Conservation (phyloP, 1,140 invertebrate genomes). For the Hyposmocoma kahamanoa region DNA sequence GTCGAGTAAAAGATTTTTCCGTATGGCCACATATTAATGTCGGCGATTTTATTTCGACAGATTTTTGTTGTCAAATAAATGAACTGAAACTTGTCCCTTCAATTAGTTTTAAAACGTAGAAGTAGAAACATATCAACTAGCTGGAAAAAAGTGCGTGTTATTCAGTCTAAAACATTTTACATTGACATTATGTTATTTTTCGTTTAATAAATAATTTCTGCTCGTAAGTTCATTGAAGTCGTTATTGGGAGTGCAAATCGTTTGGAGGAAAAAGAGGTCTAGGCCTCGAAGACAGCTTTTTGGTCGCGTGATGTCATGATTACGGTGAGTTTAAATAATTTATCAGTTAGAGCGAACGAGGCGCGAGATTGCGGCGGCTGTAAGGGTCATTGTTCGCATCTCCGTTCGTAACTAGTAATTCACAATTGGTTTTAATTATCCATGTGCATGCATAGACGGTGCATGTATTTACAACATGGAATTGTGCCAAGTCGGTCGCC, state of each 20-base stretch:
- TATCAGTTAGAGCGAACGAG: slow-evolving; percentile 16
- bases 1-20: too few species aligned
- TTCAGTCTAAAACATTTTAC: too few species aligned
- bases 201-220: slow-evolving; percentile 10
- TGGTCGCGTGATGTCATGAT: slow-evolving; percentile 34
- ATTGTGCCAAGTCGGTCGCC: slow-evolving; percentile 50
- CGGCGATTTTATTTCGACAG: slow-evolving; percentile 12
- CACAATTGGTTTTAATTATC: slow-evolving; percentile 45
- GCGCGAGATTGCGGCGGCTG: slow-evolving; percentile 12
- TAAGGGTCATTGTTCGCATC: slow-evolving; percentile 39
- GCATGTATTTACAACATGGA: slow-evolving; percentile 34
- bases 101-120: too few species aligned
- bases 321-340: slow-evolving; percentile 38
- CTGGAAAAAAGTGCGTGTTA: too few species aligned
- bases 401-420: slow-evolving; percentile 13
- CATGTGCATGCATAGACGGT: slow-evolving; percentile 17
- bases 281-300: slow-evolving; percentile 13
- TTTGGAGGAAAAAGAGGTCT: slow-evolving; percentile 21
- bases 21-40: background rate
- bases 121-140: too few species aligned
- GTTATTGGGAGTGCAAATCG: slow-evolving; percentile 14
- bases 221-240: slow-evolving; percentile 11
- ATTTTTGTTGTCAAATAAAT: slow-evolving; percentile 25
- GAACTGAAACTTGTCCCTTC: too few species aligned
- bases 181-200: background rate